Base-by-base conservation (phyloP, 2,888 invertebrate genomes). In the Watsonalla cultraria region DNA sequence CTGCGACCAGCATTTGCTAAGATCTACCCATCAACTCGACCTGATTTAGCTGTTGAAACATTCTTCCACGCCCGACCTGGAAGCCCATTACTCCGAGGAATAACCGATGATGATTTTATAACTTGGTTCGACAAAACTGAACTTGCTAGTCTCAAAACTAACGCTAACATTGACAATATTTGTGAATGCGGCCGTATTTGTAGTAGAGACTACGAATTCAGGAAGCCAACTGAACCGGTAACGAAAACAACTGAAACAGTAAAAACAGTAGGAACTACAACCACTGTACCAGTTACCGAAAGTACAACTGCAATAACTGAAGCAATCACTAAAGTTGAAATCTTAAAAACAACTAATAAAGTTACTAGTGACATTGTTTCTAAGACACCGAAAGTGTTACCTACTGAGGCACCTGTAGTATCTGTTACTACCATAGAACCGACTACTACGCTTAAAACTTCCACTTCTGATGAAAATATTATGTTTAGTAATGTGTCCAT, bases 51-150 rank as follows among this genome's bases (percentile, higher is more conserved):
- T 0, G 93, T 93, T 0, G 93, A 93, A 73, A 92, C 92, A 5
- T 93, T 94, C 73, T 94, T 93, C 86, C 93, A 94, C 54, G 92
- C 93, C 0, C 83, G 87, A 64, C 83, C 88, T 48, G 92, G 92
- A n/a, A 93, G 93, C 60, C 92, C 92, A 9, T 78, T 94, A 39
- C 81, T 94, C 0, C 86, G 91, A 65, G 93, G 92, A 7, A 93
- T 93, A 37, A 93, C 93, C 11, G 93, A 93, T 53, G 94, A 94
- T 64, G 94, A 94, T 67, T 88, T 93, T 15, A 93, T 93, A 37
- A 94, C 93, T 4, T 94, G 94, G 94, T 94, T 94, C 65, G 93
- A 93, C 46, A 92, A 91, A 79, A 92, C 92, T 55, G 91, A 89
- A 68, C 72, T 88, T 5, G 86, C 86, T 2, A 92, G 88, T 60